Base-by-base conservation (phyloP, 2,797 vertebrate genomes). In the Salmo trutta region DNA sequence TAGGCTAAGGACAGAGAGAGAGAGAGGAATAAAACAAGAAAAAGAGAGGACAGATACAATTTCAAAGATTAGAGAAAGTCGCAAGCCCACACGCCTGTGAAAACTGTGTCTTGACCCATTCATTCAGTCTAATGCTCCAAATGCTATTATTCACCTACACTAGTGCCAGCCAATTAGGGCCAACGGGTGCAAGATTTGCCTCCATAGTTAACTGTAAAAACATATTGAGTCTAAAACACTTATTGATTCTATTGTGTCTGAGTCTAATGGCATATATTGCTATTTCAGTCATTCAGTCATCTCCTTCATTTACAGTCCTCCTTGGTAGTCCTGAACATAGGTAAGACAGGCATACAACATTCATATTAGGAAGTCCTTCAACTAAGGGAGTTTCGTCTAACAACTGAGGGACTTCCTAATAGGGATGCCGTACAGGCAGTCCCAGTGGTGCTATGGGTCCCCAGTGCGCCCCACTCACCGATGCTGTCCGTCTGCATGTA, bases 401-500 rank as follows among this genome's bases (percentile, higher is more conserved):
- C 56, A n/a, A 62, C 4, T 6, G 19, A 62, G 56, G 56, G n/a
- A 62, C n/a, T 62, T 59, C 54, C 6, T 62, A 62, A 21, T 62
- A 62, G 10, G 56, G n/a, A 62, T 62, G 56, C 56, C 16, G n/a
- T 21, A 62, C 56, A 19, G n/a, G 2, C 19, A 62, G 1, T 21
- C 7, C 56, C n/a, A 15, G 24, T 5, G n/a, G 4, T n/a, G 5
- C n/a, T 3, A 17, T 6, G 17, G 3, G 14, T 24, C 8, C 66
- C 1, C 54, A 29, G n/a, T 16, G 51, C 17, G 16, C 16, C 16
- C 15, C 59, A 81, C 93, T 91, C 88, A 95, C 94, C 94, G 0
- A 94, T 91, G 80, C 93, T 94, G 76, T 95, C 94, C 0, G 89
- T 92, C 86, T 93, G 94, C 85, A 93, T 89, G 85, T 93, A 94